phyloP scores from a whole-genome alignment of 53 echinoderm and acorn worm genomes.

The Antedon mediterranea region DNA sequence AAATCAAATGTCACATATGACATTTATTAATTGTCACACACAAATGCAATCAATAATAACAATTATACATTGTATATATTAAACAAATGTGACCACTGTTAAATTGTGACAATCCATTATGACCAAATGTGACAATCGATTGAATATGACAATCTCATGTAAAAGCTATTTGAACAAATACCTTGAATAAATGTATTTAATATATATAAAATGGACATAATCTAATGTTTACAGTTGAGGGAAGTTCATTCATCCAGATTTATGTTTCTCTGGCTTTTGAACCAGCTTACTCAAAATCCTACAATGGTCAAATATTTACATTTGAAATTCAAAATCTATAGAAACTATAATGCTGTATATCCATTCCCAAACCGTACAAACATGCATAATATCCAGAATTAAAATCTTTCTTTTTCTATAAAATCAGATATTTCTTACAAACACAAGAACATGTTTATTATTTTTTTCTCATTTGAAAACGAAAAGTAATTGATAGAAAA shows the following conservation, averaged over 20 bases:
- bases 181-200: neutral
- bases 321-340: neutral
- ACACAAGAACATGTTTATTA: neutral
- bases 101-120: no score
- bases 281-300: neutral
- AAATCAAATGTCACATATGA: no score
- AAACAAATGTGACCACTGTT: no score
- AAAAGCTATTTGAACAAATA: no score
- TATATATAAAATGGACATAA: neutral
- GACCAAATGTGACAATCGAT: no score
- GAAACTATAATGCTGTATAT: neutral
- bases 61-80: no score
- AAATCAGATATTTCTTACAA: neutral
- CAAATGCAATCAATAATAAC: no score
- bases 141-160: no score
- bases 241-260: neutral
- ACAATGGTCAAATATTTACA: neutral
- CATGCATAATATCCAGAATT: no score
- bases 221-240: neutral
- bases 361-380: neutral
- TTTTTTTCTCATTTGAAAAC: no score
- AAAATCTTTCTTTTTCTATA: neutral
- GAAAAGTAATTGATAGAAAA: no score
- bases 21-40: no score
- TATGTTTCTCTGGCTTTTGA: neutral